Evolutionary conservation across 2,797 vertebrate genomes (phyloP), one percentile per base, ranked within the genome.

Genomic region (Melanotaenia nigrans): DNA sequence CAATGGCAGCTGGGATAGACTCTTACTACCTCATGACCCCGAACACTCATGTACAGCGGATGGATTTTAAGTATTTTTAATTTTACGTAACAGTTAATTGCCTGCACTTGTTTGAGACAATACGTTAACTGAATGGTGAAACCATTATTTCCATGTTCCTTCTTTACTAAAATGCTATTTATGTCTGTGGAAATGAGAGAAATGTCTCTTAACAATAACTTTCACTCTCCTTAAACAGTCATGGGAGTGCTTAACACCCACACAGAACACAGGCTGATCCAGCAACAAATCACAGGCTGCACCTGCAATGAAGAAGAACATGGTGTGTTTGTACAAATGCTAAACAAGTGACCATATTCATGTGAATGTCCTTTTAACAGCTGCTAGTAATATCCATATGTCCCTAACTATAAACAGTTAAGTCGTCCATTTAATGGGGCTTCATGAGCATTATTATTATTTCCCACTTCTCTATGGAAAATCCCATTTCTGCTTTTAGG

Each of bases 231-330:
- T 55, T 10, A 47, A 33, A 57, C 45, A 59, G 51, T 65, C 51
- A 24, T 24, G 25, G 56, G 45, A 62, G 36, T 54, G 10, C 53
- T 57, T 56, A 63, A 57, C 62, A 77, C 40, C 20, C 38, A 55
- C 61, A 56, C 47, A 72, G 32, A 67, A 63, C 40, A 35, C 32
- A n/a, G 65, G 67, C n/a, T 80, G 53, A 61, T 53, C 53, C 45
- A 61, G 38, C 1, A 0, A 5, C 51, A 68, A 56, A 51, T 58
- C 62, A 65, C 25, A 42, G 18, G 11, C 38, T 53, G 66, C 70
- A 77, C 51, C 56, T 75, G 61, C 57, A 61, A 73, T 24, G 7
- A 25, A 54, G 57, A 56, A 58, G 7, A 36, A 65, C 38, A 51
- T 57, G 49, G 36, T 58, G 18, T 54, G 42, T 53, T n/a, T 57